phyloP scores from a whole-genome alignment of 2,888 invertebrate genomes.

The Pristionchus exspectatus region DNA sequence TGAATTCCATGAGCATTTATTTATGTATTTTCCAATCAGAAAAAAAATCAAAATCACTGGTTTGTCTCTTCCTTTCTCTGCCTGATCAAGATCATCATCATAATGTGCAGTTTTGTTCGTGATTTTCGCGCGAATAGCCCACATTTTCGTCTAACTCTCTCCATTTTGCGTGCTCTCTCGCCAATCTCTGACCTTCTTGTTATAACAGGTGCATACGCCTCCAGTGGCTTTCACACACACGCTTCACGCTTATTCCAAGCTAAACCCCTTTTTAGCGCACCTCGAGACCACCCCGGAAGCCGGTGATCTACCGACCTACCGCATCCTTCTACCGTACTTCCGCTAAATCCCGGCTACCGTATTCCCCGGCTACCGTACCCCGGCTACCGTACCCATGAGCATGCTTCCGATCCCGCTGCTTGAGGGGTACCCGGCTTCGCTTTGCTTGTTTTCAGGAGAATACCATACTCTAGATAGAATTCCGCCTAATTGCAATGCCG shows the following conservation, averaged over 20 bases:
- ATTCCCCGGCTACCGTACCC: neutral
- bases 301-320: neutral
- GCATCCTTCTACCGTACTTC: neutral
- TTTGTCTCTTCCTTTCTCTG: neutral
- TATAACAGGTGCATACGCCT: neutral
- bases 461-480: no score
- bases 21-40: neutral
- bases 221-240: neutral
- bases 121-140: slow-evolving; percentile 8
- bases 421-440: slow-evolving; percentile 30
- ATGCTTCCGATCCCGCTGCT: slow-evolving; percentile 28
- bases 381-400: neutral
- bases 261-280: neutral
- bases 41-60: neutral
- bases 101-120: neutral
- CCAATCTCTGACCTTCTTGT: neutral
- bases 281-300: neutral
- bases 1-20: neutral
- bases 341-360: neutral
- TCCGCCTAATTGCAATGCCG: neutral
- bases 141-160: neutral
- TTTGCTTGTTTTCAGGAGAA: no score
- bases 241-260: neutral
- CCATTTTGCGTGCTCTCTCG: neutral
- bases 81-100: neutral